Base-by-base conservation (phyloP, 2,113 vertebrate genomes). In the Synodontis membranacea region DNA sequence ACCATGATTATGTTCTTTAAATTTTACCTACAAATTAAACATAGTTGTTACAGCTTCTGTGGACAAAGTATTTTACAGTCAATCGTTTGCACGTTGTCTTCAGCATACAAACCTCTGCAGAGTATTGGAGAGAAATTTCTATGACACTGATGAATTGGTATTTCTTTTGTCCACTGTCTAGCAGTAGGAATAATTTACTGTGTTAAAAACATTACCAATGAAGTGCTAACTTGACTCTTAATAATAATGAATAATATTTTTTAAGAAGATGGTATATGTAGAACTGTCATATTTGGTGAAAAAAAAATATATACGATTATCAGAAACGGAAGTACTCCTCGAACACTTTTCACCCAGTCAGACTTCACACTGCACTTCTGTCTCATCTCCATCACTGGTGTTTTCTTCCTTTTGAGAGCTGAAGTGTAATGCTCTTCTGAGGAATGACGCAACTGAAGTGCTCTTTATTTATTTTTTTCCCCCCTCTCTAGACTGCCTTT, bases 401-500 rank as follows among this genome's bases (percentile, higher is more conserved):
- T 37, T 6, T 72, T 12, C 42, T 75, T 28, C 72, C 4, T n/a
- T 75, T 48, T 46, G 25, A 75, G 72, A 75, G 5, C 42, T 75
- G 42, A 28, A 48, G 42, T 46, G 48, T 75, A 75, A 46, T 75
- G n/a, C 42, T 46, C 72, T 46, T 28, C 72, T 28, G 42, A 75
- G 25, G 44, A 75, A 44, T 50, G 44, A 25, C 78, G 2, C 64
- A 34, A 14, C 17, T 79, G 50, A 34, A 52, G 85, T 56, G 70
- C 37, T 50, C 66, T 64, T 60, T 76, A 0, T 84, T 28, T n/a
- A 28, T 89, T 88, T 2, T 84, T 0, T 84, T 12, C 14, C 68
- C 90, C 70, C 80, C 62, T 91, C 90, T 52, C 5, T 68, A 99
- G 98, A 99, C 91, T 99, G 98, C 91, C 95, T 99, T 88, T 96